Conservation (phyloP, 1,140 invertebrate genomes). For the Octopus sinensis region DNA sequence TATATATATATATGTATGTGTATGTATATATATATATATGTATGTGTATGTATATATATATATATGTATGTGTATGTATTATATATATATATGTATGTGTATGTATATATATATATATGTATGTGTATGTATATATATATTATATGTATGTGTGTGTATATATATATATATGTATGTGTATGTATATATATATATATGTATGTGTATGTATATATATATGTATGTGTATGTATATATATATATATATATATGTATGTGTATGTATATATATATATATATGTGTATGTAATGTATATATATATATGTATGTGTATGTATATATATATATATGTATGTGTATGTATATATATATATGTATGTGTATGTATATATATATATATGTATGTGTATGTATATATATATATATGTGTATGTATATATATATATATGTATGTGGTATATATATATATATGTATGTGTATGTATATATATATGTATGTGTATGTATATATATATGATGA, state of each 20-base stretch:
- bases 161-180: background rate
- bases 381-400: background rate
- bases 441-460: too few relatives aligned
- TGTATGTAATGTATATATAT: background rate
- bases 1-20: too few relatives aligned
- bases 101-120: background rate
- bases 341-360: slow-evolving; percentile 4
- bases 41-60: too few relatives aligned
- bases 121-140: background rate
- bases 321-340: background rate
- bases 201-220: background rate
- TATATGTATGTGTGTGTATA: background rate
- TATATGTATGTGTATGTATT: too few relatives aligned
- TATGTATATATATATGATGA: too few relatives aligned
- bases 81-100: background rate
- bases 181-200: background rate
- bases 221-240: too few relatives aligned
- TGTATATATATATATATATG: slow-evolving; percentile 9
- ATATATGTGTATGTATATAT: background rate
- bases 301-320: background rate
- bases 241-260: background rate
- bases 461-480: too few relatives aligned
- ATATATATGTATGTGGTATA: background rate
- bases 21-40: too few relatives aligned
- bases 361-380: slow-evolving; percentile 3